phyloP scores from a whole-genome alignment of 1,140 invertebrate species.

The Drosophila repleta region DNA sequence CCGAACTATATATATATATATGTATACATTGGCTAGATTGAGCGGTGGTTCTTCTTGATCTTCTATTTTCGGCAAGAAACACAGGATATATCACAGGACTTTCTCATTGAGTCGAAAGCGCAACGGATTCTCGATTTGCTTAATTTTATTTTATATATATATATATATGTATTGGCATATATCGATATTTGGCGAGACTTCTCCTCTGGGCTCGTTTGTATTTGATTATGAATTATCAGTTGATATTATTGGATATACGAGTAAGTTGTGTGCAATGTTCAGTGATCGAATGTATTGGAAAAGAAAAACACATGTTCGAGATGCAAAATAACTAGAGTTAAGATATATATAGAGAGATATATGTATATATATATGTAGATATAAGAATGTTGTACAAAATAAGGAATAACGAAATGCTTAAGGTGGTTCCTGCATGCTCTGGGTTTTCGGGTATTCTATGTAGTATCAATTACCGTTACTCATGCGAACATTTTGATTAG shows the following conservation, averaged over 20 bases:
- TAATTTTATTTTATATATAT: too few species aligned
- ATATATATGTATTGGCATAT: too few species aligned
- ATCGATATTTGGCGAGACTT: too few species aligned
- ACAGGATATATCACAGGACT: conserved; percentile 24
- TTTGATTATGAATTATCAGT: conserved; percentile 5
- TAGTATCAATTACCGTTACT: conserved; percentile 46
- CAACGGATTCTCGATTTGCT: conserved; percentile 1
- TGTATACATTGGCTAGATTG: conserved; percentile 2
- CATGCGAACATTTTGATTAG: conserved; percentile 34
- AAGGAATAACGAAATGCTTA: conserved; percentile 15
- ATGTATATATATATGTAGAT: neutral
- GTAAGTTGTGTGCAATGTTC: conserved; percentile 39
- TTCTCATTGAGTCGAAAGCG: conserved; percentile 19
- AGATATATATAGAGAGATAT: neutral
- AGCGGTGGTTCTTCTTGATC: conserved; percentile 35
- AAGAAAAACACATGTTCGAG: too few species aligned
- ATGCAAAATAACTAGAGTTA: conserved; percentile 18
- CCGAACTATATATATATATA: neutral
- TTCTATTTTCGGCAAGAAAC: too few species aligned
- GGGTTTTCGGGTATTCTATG: neutral
- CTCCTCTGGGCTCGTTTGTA: neutral
- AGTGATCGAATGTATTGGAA: conserved; percentile 30
- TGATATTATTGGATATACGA: conserved; percentile 18
- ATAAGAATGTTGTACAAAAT: neutral
- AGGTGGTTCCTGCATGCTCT: conserved; percentile 31